Percentiles rank a stretch among this genome's conserved stretches.
phyloP scores from a whole-genome alignment of 1,140 invertebrate species.

The Myzus persicae region DNA sequence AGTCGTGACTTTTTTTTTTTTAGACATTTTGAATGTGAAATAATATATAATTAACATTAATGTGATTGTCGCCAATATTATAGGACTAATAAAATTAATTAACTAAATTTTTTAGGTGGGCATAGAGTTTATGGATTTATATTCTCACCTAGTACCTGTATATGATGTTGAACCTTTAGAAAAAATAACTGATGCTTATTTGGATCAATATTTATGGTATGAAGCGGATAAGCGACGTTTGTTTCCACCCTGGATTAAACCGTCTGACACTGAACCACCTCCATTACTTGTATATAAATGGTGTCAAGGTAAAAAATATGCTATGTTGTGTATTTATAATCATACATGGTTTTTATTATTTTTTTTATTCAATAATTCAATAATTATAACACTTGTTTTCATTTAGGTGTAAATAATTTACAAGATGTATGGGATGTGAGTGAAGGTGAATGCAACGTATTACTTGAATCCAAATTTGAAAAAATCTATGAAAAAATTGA shows the following conservation, averaged over 20 bases:
- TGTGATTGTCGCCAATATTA: background rate
- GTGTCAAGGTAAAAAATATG: constrained; percentile 87
- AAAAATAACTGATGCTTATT: constrained; percentile 99
- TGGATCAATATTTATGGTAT: constrained; percentile 99
- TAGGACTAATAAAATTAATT: background rate
- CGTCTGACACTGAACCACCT: constrained; percentile 97
- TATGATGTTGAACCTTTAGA: constrained; percentile 99
- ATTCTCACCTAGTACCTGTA: constrained; percentile 97
- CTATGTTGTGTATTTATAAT: background rate
- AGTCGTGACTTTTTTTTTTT: background rate
- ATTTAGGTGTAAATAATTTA: constrained; percentile 88
- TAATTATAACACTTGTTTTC: background rate
- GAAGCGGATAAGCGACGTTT: constrained; percentile 97
- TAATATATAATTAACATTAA: background rate
- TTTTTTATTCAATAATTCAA: background rate
- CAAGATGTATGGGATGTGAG: constrained; percentile 98
- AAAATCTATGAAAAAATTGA: constrained; percentile 99
- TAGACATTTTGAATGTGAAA: background rate
- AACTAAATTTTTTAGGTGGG: constrained; percentile 73
- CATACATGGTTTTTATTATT: background rate
- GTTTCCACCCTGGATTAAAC: constrained; percentile 99
- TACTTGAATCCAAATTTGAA: constrained; percentile 97
- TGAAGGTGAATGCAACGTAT: constrained; percentile 98
- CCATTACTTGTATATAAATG: constrained; percentile 98
- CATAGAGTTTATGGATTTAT: constrained; percentile 99